Conservation (phyloP, 2,113 vertebrate species). For the Perca schrenkii region DNA sequence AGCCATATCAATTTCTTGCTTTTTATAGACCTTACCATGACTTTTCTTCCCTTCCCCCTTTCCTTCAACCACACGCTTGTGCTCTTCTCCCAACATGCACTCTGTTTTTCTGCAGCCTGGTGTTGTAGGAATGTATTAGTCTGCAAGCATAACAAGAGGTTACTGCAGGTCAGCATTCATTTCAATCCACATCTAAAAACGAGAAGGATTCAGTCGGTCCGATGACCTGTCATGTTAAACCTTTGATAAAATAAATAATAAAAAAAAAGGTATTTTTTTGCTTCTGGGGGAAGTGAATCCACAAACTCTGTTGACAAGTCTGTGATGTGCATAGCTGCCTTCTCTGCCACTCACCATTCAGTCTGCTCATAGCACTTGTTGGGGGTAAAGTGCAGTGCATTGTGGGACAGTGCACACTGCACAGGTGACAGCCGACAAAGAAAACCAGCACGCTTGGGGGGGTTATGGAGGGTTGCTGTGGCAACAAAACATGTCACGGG, state of each 20-base stretch:
- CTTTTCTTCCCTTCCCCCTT: not conserved
- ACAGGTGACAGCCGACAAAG: slow-evolving; percentile 66
- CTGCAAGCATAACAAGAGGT: slow-evolving; percentile 35
- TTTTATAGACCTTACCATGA: slow-evolving; percentile 10
- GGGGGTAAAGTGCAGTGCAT: slow-evolving; percentile 60
- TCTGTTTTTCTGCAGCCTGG: slow-evolving; percentile 51
- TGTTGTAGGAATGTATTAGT: slow-evolving; percentile 43
- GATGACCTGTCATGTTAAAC: not conserved
- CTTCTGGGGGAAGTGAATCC: not conserved
- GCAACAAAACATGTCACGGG: slow-evolving; percentile 72
- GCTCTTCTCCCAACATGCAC: slow-evolving; percentile 23
- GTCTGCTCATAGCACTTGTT: slow-evolving; percentile 17
- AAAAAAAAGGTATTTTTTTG: not conserved
- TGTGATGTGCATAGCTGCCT: slow-evolving; percentile 16
- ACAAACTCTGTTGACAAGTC: slow-evolving; percentile 1
- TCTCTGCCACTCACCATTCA: not conserved
- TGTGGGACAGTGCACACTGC: slow-evolving; percentile 64
- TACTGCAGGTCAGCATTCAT: slow-evolving; percentile 49
- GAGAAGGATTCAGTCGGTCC: not conserved
- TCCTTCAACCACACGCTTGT: slow-evolving; percentile 57
- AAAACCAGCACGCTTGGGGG: slow-evolving; percentile 51
- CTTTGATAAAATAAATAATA: not conserved
- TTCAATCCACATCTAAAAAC: slow-evolving; percentile 16
- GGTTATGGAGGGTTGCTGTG: slow-evolving; percentile 71
- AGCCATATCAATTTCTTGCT: slow-evolving; percentile 1